Percentiles rank a stretch among this genome's conserved stretches.
Evolutionary conservation across 2,797 vertebrate species (phyloP).

Genomic region (Lepidocolaptes lacrymiger): DNA sequence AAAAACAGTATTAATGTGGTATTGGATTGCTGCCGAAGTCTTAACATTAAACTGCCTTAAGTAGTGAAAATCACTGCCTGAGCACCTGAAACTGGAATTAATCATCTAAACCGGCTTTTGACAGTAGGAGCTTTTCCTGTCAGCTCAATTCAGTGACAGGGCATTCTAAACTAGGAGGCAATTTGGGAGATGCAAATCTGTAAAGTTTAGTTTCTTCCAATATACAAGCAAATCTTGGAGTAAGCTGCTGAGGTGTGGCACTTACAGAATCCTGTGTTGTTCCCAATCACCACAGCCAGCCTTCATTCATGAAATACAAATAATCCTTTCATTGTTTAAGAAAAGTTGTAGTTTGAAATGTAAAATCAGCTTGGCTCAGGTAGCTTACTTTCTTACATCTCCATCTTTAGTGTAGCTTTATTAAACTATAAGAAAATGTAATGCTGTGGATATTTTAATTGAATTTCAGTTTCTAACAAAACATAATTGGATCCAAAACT

Average conservation of each 20-base stretch:
- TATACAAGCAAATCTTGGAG: not conserved
- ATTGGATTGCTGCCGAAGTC: not conserved
- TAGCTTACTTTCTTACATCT: not conserved
- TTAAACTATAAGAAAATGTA: not conserved
- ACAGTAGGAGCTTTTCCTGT: not conserved
- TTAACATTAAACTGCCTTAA: not conserved
- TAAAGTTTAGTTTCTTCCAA: not conserved
- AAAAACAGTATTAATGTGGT: not conserved
- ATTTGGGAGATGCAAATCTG: not conserved
- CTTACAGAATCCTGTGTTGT: not conserved
- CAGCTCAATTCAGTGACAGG: not conserved
- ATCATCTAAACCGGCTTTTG: not conserved
- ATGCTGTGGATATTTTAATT: not conserved
- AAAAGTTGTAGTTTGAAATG: not conserved
- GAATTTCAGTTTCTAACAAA: not conserved
- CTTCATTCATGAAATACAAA: not conserved
- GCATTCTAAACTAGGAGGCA: not conserved
- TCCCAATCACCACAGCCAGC: not conserved
- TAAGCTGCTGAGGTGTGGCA: not conserved
- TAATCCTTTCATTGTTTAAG: not conserved
- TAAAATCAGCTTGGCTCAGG: not conserved
- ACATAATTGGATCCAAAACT: not conserved
- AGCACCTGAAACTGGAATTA: slow-evolving; percentile 4
- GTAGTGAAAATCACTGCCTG: not conserved
- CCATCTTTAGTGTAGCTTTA: not conserved